phyloP scores from a whole-genome alignment of 2,797 vertebrate species.

The Pantherophis vulpinus region DNA sequence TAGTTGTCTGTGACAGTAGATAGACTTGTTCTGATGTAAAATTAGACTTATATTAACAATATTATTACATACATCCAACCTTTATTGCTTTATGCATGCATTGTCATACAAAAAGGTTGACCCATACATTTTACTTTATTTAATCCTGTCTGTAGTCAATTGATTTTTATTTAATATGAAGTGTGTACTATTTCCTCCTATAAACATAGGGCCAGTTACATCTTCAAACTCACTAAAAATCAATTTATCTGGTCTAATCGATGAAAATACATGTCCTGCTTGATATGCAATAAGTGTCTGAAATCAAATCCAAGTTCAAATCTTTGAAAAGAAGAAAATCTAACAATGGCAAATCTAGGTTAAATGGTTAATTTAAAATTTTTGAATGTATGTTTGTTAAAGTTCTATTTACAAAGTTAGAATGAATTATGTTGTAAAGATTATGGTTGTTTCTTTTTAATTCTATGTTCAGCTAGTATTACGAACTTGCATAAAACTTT shows the following conservation, averaged over 20 bases:
- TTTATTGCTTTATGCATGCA: neutral
- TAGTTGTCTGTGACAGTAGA: neutral
- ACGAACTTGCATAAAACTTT: slow-evolving; percentile 48
- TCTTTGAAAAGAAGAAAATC: slow-evolving; percentile 42
- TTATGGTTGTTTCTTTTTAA: slow-evolving; percentile 43
- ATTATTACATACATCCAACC: slow-evolving; percentile 7
- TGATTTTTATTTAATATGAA: slow-evolving; percentile 47
- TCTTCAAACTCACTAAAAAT: slow-evolving; percentile 58
- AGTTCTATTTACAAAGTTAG: slow-evolving; percentile 26
- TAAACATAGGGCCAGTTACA: slow-evolving; percentile 53
- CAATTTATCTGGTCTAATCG: slow-evolving; percentile 50
- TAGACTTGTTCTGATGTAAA: neutral
- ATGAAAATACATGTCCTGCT: slow-evolving; percentile 48
- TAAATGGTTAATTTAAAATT: slow-evolving; percentile 48
- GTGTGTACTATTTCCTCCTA: slow-evolving; percentile 45
- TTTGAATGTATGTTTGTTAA: slow-evolving; percentile 25
- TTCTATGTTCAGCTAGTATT: slow-evolving; percentile 42
- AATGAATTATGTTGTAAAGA: slow-evolving; percentile 40
- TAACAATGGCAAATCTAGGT: slow-evolving; percentile 35
- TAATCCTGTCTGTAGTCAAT: slow-evolving; percentile 46
- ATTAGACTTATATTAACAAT: slow-evolving; percentile 8
- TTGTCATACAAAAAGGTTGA: slow-evolving; percentile 25
- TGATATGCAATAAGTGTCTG: slow-evolving; percentile 26
- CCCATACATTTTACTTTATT: slow-evolving; percentile 24
- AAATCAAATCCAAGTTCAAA: slow-evolving; percentile 41